Evolutionary conservation across 2,797 vertebrate genomes (phyloP), one percentile per base, ranked within the genome.

Genomic region (Xiphophorus birchmanni): DNA sequence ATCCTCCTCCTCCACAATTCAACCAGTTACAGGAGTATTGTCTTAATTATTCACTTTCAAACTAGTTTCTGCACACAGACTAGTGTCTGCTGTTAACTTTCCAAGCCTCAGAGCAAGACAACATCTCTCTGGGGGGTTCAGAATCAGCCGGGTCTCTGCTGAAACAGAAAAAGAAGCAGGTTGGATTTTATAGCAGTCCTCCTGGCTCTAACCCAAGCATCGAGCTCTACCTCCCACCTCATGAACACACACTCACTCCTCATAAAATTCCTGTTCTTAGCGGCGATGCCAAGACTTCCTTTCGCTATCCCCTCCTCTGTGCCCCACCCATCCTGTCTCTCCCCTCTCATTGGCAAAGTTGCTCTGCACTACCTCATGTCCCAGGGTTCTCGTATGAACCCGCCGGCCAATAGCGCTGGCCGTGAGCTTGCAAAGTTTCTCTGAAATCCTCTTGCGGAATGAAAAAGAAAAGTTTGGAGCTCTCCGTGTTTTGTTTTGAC

Each of bases 81-180:
- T 7, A 45, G 42, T 67, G 75, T 42, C 56, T 77, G 73, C 37
- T 67, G 79, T 81, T 90, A 78, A 42, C 45, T 84, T 80, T 82
- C 48, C 52, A 82, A 73, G 78, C 85, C 83, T 45, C 12, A 5
- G 74, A 91, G 86, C 82, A 85, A 84, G 76, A 88, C 82, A 86
- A 79, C 26, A 74, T 83, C 79, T 79, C 42, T 45, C 26, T 83
- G 81, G 85, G 81, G 58, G 73, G 83, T 81, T 78, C 47, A 86
- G 76, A 83, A 83, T 88, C 69, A 84, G 74, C 80, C 82, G 15
- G 76, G 82, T 88, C 84, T 90, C 67, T 82, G 74, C 83, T 69
- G 63, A 86, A 91, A 90, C 86, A 86, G 84, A 86, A 90, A 90
- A 90, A 60, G 56, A 87, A 86, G 80, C 91, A 88, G 79, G 85